Conservation (phyloP, 2,797 vertebrate genomes). For the Myiotriccus ornatus region DNA sequence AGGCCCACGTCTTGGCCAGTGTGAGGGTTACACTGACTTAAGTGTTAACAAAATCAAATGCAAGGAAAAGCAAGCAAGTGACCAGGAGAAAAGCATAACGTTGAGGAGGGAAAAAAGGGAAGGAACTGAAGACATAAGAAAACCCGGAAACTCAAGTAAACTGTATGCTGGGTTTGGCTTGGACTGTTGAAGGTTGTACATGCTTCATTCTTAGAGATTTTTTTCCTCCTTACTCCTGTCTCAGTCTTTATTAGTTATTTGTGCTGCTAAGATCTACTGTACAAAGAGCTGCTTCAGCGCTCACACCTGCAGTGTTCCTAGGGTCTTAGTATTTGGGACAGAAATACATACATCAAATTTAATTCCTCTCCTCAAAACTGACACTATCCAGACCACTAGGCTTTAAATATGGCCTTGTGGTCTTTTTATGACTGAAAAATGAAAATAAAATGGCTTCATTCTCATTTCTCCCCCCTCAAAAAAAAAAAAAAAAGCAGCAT, state of each 20-base stretch:
- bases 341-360: background rate
- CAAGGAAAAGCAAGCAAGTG: background rate
- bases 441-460: background rate
- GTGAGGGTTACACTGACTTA: background rate
- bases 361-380: background rate
- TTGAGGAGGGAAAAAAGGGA: background rate
- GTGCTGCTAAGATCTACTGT: background rate
- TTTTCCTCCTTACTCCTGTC: fast-evolving
- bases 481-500: background rate
- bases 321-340: background rate
- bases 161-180: background rate
- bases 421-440: background rate
- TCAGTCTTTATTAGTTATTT: background rate
- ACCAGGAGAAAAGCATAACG: fast-evolving
- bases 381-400: background rate
- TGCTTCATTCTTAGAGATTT: background rate
- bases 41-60: background rate
- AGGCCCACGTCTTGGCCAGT: background rate
- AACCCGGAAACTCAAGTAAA: background rate
- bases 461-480: fast-evolving
- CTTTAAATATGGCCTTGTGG: background rate
- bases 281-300: background rate
- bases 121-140: background rate
- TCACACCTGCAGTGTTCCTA: background rate
- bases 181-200: background rate